phyloP scores from a whole-genome alignment of 35 echinoderm and acorn worm species.

The Heliocidaris tuberculata region DNA sequence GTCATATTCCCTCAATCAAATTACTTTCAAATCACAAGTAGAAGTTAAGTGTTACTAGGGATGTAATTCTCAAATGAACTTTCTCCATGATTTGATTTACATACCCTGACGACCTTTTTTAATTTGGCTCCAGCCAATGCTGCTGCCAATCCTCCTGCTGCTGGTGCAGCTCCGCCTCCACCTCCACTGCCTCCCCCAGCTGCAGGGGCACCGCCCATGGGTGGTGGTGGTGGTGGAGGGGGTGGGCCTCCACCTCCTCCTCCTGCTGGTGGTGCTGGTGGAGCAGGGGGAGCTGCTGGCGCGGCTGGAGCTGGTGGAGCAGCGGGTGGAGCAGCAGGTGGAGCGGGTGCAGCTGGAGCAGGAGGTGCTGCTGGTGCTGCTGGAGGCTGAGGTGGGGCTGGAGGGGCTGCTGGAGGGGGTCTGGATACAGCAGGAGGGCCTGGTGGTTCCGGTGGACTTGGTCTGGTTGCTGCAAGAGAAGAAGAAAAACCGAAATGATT shows the following conservation, averaged over 20 bases:
- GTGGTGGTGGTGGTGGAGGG: constrained; percentile 39
- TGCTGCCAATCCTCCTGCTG: constrained; percentile 53
- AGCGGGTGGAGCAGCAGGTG: constrained; percentile 44
- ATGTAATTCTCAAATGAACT: background rate
- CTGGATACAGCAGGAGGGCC: constrained; percentile 30
- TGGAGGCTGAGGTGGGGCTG: constrained; percentile 42
- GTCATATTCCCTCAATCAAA: too few species aligned
- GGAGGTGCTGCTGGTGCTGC: background rate
- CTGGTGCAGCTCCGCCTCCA: background rate
- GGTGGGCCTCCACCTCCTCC: constrained; percentile 42
- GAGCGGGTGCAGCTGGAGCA: constrained; percentile 4
- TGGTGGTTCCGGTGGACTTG: constrained; percentile 52
- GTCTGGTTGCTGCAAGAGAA: constrained; percentile 47
- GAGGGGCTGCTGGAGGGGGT: constrained; percentile 50
- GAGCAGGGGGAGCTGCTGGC: constrained; percentile 44
- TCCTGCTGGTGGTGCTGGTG: constrained; percentile 53
- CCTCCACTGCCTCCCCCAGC: constrained; percentile 46
- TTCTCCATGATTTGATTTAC: background rate
- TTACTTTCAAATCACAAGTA: too few species aligned
- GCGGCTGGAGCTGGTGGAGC: constrained; percentile 11
- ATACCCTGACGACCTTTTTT: constrained; percentile 60
- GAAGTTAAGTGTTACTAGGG: background rate
- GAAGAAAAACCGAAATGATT: background rate
- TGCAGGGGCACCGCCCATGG: constrained; percentile 38
- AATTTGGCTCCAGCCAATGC: constrained; percentile 64